Conservation (phyloP, 2,888 invertebrate species). For the Himalopsyche japonica region DNA sequence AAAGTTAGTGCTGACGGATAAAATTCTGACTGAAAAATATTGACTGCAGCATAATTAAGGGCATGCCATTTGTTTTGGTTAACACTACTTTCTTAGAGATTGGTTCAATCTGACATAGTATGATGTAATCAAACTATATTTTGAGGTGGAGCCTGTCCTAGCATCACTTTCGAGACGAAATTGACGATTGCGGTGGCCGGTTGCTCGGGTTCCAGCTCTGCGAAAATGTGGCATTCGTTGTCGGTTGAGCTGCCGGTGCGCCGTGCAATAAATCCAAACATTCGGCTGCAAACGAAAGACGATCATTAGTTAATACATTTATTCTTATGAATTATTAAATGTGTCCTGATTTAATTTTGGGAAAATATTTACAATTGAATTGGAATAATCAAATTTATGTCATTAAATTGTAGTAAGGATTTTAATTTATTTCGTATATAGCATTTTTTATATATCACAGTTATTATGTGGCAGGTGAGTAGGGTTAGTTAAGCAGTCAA, state of each 20-base stretch:
- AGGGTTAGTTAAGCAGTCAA: no score
- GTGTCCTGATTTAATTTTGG: not conserved
- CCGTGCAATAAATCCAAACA: slow-evolving; percentile 95
- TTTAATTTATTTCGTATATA: no score
- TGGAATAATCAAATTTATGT: no score
- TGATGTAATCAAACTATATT: not conserved
- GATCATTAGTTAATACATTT: not conserved
- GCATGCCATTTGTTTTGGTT: not conserved
- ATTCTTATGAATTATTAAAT: not conserved
- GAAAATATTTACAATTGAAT: no score
- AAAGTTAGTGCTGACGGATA: not conserved
- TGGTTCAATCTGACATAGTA: not conserved
- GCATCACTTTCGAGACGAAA: slow-evolving; percentile 80
- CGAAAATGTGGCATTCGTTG: slow-evolving; percentile 97
- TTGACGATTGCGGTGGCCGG: slow-evolving; percentile 95
- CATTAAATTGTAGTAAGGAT: no score
- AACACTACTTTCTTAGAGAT: not conserved
- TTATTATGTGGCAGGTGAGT: no score
- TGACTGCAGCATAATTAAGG: not conserved
- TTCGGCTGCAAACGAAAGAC: slow-evolving; percentile 65
- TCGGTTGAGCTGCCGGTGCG: slow-evolving; percentile 82
- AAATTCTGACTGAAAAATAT: not conserved
- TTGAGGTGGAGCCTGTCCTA: slow-evolving; percentile 27
- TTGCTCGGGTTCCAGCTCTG: slow-evolving; percentile 89
- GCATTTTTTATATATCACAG: no score